phyloP scores from a whole-genome alignment of 2,797 vertebrate genomes.

The Sebastes glaucus region DNA sequence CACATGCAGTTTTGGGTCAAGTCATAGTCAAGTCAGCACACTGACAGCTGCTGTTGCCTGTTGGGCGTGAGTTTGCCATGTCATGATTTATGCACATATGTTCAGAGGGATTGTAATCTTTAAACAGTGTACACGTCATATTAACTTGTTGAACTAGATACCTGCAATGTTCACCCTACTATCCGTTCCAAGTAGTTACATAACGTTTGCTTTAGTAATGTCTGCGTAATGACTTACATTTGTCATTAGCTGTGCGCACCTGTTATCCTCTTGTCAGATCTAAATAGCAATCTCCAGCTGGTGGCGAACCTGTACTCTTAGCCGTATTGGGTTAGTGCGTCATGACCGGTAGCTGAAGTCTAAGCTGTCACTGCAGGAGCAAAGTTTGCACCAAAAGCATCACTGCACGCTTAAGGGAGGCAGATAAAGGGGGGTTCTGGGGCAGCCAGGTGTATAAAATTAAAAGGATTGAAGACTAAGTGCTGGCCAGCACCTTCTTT shows the following conservation, averaged over 20 bases:
- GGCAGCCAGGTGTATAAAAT: constrained; percentile 34
- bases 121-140: not conserved
- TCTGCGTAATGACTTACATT: not conserved
- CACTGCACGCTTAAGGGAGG: not conserved
- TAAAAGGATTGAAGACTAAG: constrained; percentile 27
- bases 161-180: not conserved
- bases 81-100: no score
- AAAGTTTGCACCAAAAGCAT: constrained; percentile 11
- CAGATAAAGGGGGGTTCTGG: constrained; percentile 17
- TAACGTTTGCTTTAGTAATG: not conserved
- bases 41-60: no score
- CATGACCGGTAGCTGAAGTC: constrained; percentile 6
- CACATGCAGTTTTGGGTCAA: no score
- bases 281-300: not conserved
- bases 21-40: no score
- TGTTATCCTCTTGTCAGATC: constrained; percentile 8
- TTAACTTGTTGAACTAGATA: not conserved
- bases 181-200: not conserved
- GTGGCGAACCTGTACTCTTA: not conserved
- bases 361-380: not conserved
- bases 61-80: no score
- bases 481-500: not conserved
- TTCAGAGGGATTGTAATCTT: no score
- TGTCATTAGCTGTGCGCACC: not conserved
- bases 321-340: constrained; percentile 11